phyloP scores from a whole-genome alignment of 2,113 vertebrate genomes.

The Stigmatopora nigra region DNA sequence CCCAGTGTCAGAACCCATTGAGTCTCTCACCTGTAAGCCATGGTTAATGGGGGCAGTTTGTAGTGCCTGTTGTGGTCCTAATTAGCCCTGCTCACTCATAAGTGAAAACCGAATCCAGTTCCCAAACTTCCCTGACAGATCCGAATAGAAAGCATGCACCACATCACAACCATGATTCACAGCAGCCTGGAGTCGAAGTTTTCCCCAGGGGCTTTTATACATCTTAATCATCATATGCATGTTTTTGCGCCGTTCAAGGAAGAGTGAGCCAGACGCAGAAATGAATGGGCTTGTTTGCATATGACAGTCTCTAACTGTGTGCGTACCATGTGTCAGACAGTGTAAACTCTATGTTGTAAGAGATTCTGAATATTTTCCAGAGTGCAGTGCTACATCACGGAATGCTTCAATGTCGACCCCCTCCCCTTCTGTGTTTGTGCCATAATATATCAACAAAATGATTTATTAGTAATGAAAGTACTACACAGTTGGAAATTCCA shows the following conservation, averaged over 20 bases:
- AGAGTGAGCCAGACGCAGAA: slow-evolving; percentile 38
- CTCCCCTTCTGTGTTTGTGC: background rate
- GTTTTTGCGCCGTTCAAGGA: slow-evolving; percentile 33
- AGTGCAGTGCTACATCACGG: slow-evolving; percentile 12
- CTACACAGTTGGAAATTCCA: background rate
- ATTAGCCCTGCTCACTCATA: slow-evolving; percentile 57
- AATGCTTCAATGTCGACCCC: slow-evolving; percentile 1
- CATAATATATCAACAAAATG: background rate
- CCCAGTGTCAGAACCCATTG: slow-evolving; percentile 8
- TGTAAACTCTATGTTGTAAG: slow-evolving; percentile 33
- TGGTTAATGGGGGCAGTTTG: slow-evolving; percentile 27
- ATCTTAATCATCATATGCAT: slow-evolving; percentile 56
- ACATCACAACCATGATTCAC: slow-evolving; percentile 67
- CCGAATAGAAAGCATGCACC: slow-evolving; percentile 58
- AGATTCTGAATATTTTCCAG: slow-evolving; percentile 28
- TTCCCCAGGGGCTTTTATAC: slow-evolving; percentile 45
- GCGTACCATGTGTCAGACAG: slow-evolving; percentile 45
- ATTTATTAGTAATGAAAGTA: background rate
- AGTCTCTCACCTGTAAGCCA: slow-evolving; percentile 42
- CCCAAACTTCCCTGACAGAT: slow-evolving; percentile 63
- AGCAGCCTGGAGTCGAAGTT: slow-evolving; percentile 49
- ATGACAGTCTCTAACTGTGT: slow-evolving; percentile 39
- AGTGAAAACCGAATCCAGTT: slow-evolving; percentile 48
- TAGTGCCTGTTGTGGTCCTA: slow-evolving; percentile 33
- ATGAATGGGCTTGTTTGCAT: slow-evolving; percentile 55